phyloP scores from a whole-genome alignment of 2,888 invertebrate genomes.

The Craniophora ligustri region DNA sequence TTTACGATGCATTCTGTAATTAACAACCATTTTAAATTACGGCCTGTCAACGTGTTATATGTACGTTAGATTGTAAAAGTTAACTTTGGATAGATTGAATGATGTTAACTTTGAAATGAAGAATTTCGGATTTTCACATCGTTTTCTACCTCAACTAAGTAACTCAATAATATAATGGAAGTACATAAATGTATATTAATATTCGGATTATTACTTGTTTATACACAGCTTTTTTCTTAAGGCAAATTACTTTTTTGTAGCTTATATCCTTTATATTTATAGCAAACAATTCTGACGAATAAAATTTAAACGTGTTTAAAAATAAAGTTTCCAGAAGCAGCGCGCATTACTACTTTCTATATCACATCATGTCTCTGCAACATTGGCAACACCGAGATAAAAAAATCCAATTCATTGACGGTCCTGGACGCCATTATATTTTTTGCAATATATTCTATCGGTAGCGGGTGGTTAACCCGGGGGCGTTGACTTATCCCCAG shows the following conservation, averaged over 20 bases:
- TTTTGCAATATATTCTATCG: slow-evolving; percentile 47
- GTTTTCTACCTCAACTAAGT: too few relatives aligned
- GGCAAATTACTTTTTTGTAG: too few relatives aligned
- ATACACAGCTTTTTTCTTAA: too few relatives aligned
- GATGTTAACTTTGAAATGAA: too few relatives aligned
- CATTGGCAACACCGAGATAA: neutral
- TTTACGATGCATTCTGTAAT: slow-evolving; percentile 48
- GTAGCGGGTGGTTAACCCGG: slow-evolving; percentile 48
- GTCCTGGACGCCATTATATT: slow-evolving; percentile 36
- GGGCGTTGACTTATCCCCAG: slow-evolving; percentile 47
- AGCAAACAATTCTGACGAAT: too few relatives aligned
- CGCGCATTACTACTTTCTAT: slow-evolving; percentile 3
- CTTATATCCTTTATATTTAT: too few relatives aligned
- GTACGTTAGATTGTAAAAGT: slow-evolving; percentile 5
- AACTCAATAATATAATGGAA: too few relatives aligned
- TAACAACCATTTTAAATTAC: slow-evolving; percentile 45
- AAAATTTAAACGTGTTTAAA: too few relatives aligned
- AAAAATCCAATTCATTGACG: slow-evolving; percentile 41
- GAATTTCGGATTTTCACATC: slow-evolving; percentile 2
- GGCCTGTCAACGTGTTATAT: slow-evolving; percentile 37
- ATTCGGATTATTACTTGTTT: too few relatives aligned
- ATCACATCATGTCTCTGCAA: slow-evolving; percentile 14
- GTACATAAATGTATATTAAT: too few relatives aligned
- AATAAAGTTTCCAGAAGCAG: neutral
- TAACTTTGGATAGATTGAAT: too few relatives aligned